phyloP scores from a whole-genome alignment of 1,140 invertebrate species.

The Melitaea cinxia region DNA sequence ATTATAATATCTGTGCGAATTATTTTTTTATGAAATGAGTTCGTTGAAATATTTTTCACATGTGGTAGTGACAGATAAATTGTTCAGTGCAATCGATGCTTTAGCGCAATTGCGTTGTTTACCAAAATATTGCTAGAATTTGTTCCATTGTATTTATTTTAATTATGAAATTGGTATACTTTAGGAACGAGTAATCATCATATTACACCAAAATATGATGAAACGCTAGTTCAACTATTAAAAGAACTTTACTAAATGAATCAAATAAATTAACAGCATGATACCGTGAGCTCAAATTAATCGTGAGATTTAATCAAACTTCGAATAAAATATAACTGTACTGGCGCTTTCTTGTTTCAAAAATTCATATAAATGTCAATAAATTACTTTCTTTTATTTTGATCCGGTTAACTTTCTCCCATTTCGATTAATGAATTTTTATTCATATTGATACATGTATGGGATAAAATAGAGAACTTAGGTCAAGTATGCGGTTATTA shows the following conservation, averaged over 20 bases:
- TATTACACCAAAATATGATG: neutral
- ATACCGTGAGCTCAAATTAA: neutral
- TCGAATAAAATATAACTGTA: slow-evolving; percentile 18
- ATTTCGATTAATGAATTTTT: slow-evolving; percentile 7
- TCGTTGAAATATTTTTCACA: neutral
- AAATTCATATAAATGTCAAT: slow-evolving; percentile 12
- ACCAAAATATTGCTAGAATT: neutral
- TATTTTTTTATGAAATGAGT: too few species aligned
- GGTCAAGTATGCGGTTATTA: neutral
- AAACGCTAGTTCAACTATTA: neutral
- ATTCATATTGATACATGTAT: slow-evolving; percentile 1
- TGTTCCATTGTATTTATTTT: too few species aligned
- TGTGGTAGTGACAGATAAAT: neutral
- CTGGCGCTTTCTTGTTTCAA: slow-evolving; percentile 20
- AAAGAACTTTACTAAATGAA: neutral
- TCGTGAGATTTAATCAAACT: neutral
- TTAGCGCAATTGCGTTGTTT: neutral
- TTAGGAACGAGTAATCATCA: too few species aligned
- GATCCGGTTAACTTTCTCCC: slow-evolving; percentile 28
- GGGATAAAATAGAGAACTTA: neutral
- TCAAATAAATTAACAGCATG: neutral
- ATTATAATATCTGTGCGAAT: too few species aligned
- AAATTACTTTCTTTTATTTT: slow-evolving; percentile 34
- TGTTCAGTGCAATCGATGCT: neutral
- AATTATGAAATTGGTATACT: too few species aligned